Base-by-base conservation (phyloP, 2,113 vertebrate species). In the Tretioscincus oriximinensis region DNA sequence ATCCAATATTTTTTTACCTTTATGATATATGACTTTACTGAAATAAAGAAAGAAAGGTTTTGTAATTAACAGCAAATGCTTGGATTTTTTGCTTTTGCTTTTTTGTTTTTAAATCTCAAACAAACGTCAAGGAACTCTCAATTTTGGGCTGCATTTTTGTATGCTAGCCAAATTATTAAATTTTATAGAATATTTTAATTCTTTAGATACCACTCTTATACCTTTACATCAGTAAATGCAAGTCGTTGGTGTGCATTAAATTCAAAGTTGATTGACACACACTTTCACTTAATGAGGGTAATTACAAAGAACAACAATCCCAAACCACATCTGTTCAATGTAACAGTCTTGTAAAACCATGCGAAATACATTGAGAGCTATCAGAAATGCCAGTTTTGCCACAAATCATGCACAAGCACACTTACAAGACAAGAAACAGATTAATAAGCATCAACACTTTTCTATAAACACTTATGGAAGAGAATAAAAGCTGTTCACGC, bases 291-390 rank as follows among this genome's bases (percentile, higher is more conserved):
- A 99, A 99, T 99, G 96, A 98, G 90, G 96, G 96, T 96, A 98
- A 99, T 99, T 99, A 97, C 96, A 90, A 97, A 98, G 95, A 96
- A 98, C 96, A 99, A 99, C 97, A 99, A 96, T 94, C 95, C 94
- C 92, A 88, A 93, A 94, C 91, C 95, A 95, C 96, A 95, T 97
- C 98, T 98, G 98, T 92, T 97, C 96, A 97, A 90, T 97, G 95
- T 97, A 97, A 97, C 95, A 31, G 83, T 90, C 93, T 82, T 85
- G 73, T 89, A 89, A 91, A 85, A 92, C 93, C 91, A 54, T 49
- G 87, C 75, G 88, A 93, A 90, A 92, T 93, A 95, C 92, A 91
- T 73, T 76, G 92, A 90, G 94, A 94, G 94, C 96, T 96, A 96
- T 97, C 97, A 97, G 92, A 93, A 86, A 87, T 85, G 89, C 94